Base-by-base conservation (phyloP, 1,140 invertebrate species). In the Chionoecetes opilio region DNA sequence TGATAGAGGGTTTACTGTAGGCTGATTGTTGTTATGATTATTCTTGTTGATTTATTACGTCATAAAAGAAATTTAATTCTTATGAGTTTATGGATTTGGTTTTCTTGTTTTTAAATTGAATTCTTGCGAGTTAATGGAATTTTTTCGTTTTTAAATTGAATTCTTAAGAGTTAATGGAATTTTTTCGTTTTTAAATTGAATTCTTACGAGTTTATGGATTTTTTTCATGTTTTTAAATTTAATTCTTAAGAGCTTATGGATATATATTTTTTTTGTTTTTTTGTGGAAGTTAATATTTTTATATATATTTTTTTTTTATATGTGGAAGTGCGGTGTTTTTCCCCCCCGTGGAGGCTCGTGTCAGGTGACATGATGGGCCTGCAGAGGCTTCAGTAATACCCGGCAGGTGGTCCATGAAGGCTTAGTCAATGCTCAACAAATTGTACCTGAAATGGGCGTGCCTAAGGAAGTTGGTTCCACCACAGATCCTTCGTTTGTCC, bases 381-480 rank as follows among this genome's bases (percentile, higher is more conserved):
- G 32, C 85, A 88, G 82, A 32, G 87, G 46, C 34, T 92, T 95
- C 87, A 35, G 90, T n/a, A 84, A 92, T 85, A 38, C 87, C 34
- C 46, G 53, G 85, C 82, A 95, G 90, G 46, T 92, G 75, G 35
- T 82, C 37, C 38, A 82, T 38, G 93, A 46, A 94, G 34, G 93
- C 32, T 85, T 75, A 92, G 46, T 38, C 41, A 95, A 91, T 95
- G 94, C 94, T 95, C 94, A 95, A 95, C 93, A 95, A 95, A 92
- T 95, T 95, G 94, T 95, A 95, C 94, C 94, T 95, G 94, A 95
- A 92, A 92, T 95, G 94, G 94, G 94, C 94, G 84, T 95, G 94
- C 94, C 94, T 95, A 92, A 95, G 90, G 94, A 95, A 92, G 75
- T 91, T 35, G 35, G 94, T 95, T 95, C 94, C 94, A 95, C 85